phyloP scores from a whole-genome alignment of 2,797 vertebrate species.

The Spinus pinus region DNA sequence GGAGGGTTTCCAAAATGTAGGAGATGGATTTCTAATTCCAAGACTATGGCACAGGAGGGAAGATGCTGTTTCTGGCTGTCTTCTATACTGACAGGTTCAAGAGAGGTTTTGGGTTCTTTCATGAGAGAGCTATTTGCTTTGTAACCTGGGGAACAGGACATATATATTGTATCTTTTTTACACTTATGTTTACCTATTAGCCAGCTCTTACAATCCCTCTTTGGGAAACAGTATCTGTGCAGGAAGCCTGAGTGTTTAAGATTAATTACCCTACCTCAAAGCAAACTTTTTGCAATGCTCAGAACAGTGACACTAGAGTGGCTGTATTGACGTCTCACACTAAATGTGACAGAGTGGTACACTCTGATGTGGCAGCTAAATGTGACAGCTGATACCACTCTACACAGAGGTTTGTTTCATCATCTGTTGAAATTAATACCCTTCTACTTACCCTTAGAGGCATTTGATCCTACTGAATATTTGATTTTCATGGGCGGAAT shows the following conservation, averaged over 20 bases:
- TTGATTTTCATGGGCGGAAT: background rate
- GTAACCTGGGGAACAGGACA: background rate
- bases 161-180: background rate
- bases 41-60: background rate
- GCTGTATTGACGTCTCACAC: rapidly evolving
- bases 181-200: background rate
- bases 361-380: background rate
- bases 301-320: background rate
- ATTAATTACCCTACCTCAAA: background rate
- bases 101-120: background rate
- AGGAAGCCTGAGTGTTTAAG: background rate
- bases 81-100: background rate
- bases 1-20: background rate
- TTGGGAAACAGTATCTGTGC: background rate
- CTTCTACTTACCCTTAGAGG: background rate
- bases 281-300: background rate
- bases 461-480: background rate
- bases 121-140: background rate
- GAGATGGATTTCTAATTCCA: background rate
- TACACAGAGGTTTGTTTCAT: background rate
- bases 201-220: background rate
- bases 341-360: background rate
- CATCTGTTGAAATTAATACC: background rate
- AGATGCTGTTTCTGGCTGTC: background rate
- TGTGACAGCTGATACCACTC: background rate